Evolutionary conservation across 1,140 invertebrate species (phyloP).

Genomic region (Hesperophylax magnus): DNA sequence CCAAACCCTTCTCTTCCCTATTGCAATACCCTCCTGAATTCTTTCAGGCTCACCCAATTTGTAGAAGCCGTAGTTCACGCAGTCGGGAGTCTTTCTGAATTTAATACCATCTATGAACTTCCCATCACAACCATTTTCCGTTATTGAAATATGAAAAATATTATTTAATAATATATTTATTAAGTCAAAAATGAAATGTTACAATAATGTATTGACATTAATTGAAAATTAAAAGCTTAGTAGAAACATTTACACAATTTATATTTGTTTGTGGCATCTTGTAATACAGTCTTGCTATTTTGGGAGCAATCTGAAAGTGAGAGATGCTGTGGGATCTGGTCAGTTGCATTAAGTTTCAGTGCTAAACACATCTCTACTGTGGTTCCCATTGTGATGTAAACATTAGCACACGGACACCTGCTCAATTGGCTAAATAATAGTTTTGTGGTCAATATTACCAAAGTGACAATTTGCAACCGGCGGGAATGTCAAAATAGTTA

Average conservation of each 20-base stretch:
- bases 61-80: too few relatives aligned
- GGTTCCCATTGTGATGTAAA: slow-evolving; percentile 20
- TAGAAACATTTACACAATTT: too few relatives aligned
- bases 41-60: too few relatives aligned
- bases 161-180: not conserved
- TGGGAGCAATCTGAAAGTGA: not conserved
- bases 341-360: slow-evolving; percentile 26
- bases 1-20: too few relatives aligned
- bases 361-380: not conserved
- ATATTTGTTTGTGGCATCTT: not conserved
- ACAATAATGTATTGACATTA: not conserved
- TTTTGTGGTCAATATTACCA: too few relatives aligned
- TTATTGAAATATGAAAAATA: too few relatives aligned
- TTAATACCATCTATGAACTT: too few relatives aligned
- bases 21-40: too few relatives aligned
- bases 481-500: too few relatives aligned
- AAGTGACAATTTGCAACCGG: too few relatives aligned
- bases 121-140: too few relatives aligned
- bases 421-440: not conserved
- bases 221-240: not conserved
- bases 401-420: slow-evolving; percentile 17
- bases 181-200: not conserved
- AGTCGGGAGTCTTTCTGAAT: too few relatives aligned
- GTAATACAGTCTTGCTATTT: slow-evolving; percentile 30
- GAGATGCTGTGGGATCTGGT: not conserved